Base-by-base conservation (phyloP, 2,797 vertebrate genomes). In the Neomorphus geoffroyi region DNA sequence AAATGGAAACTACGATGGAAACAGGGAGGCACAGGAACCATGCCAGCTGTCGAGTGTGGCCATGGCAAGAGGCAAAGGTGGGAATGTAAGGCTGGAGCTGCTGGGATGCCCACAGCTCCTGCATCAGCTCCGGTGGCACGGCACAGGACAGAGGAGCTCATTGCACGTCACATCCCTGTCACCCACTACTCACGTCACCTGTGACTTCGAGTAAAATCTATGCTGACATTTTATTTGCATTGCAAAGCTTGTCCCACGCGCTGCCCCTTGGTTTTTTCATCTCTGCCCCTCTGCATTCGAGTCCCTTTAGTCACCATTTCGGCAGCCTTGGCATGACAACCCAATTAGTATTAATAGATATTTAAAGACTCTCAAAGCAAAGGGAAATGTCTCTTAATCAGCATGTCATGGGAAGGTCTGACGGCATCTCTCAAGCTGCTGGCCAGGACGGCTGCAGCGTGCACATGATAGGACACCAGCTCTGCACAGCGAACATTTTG, bases 31-130 rank as follows among this genome's bases (percentile, higher is more conserved):
- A 32, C 6, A 23, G 37, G 41, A 71, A 60, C 15, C 39, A 10
- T 0, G 0, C 5, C 0, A 4, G 27, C 73, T 56, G 11, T 1
- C 0, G 10, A 57, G 58, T 26, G 0, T 1, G 13, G 89, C 3
- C 10, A 12, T 2, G 3, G 82, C 62, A 19, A 79, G 33, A 77
- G 51, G 64, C 18, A 50, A 61, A 80, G 88, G 45, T 56, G 71
- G 79, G 27, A 72, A 53, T 13, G 30, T 4, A 28, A 4, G 10
- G 48, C 6, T 11, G 61, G 77, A 86, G 50, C 23, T 13, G 4
- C 13, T 0, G 3, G 53, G 60, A 86, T 15, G 37, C 50, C 11
- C 13, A 2, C 18, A 17, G 88, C 69, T 65, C 88, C 74, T 8
- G 2, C 2, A 1, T 28, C 6, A 0, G 27, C 66, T 18, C 37